Percentiles rank a stretch among this genome's conserved stretches.
Evolutionary conservation across 2,888 invertebrate species (phyloP).

Genomic region (Aproaerema taeniolella): DNA sequence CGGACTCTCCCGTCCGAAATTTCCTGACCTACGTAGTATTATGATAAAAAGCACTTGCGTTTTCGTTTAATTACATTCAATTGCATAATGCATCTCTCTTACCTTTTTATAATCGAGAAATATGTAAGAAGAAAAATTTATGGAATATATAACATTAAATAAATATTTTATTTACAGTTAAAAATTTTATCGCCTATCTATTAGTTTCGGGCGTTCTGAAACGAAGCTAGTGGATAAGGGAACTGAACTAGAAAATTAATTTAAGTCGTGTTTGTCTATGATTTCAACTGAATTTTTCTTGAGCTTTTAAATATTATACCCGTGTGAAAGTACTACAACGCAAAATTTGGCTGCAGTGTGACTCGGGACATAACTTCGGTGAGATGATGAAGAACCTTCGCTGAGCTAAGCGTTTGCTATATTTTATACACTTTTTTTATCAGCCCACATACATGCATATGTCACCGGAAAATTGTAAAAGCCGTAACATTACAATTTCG

Average conservation of each 20-base stretch:
- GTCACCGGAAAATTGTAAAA: too few species aligned
- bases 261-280: not conserved
- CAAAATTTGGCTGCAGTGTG: too few species aligned
- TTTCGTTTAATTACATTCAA: conserved; percentile 53
- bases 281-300: not conserved
- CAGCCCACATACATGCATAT: too few species aligned
- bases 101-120: conserved; percentile 71
- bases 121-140: conserved; percentile 69
- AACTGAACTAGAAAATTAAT: conserved; percentile 12
- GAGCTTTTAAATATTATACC: too few species aligned
- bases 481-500: too few species aligned
- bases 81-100: conserved; percentile 64
- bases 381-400: too few species aligned
- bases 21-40: conserved; percentile 37
- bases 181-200: conserved; percentile 72
- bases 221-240: conserved; percentile 8
- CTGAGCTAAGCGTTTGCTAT: too few species aligned
- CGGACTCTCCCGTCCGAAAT: conserved; percentile 12
- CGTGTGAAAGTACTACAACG: too few species aligned
- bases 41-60: conserved; percentile 66
- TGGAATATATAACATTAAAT: conserved; percentile 75
- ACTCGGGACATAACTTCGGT: too few species aligned
- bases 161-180: conserved; percentile 75
- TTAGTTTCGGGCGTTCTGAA: conserved; percentile 43
- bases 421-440: too few species aligned